Conservation (phyloP, 1,140 invertebrate genomes). For the Cyclina sinensis region DNA sequence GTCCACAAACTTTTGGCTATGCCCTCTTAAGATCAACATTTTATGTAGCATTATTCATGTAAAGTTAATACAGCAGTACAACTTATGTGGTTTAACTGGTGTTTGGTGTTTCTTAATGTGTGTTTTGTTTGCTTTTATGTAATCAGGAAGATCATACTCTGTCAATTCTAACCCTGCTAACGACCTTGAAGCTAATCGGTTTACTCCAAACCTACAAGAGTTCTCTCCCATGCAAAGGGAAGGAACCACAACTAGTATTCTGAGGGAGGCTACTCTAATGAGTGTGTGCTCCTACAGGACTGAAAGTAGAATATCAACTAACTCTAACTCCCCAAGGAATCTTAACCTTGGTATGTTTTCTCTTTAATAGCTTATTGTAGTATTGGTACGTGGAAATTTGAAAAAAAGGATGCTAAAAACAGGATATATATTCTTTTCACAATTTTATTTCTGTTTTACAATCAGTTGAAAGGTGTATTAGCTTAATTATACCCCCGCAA, state of each 20-base stretch:
- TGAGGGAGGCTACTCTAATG: conserved; percentile 70
- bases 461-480: no score
- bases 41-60: no score
- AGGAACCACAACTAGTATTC: conserved; percentile 32
- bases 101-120: conserved; percentile 1
- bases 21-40: no score
- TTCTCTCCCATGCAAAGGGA: conserved; percentile 55
- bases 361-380: background rate
- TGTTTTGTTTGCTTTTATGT: conserved; percentile 49
- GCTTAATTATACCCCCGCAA: no score
- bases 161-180: conserved; percentile 65
- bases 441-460: no score
- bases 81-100: background rate
- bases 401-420: no score
- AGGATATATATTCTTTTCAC: no score
- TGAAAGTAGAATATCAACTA: conserved; percentile 66
- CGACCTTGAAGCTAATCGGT: conserved; percentile 27
- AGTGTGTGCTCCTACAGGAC: conserved; percentile 61
- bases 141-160: conserved; percentile 63
- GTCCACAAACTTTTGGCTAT: no score
- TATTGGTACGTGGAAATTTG: background rate
- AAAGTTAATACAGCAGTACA: no score
- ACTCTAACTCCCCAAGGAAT: conserved; percentile 69
- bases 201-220: conserved; percentile 9
- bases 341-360: conserved; percentile 73